These are phyloP conservation scores for Marronus borbonicus DNA, from an alignment of 2,888 invertebrate species.

Conservation along the genomic window DNA sequence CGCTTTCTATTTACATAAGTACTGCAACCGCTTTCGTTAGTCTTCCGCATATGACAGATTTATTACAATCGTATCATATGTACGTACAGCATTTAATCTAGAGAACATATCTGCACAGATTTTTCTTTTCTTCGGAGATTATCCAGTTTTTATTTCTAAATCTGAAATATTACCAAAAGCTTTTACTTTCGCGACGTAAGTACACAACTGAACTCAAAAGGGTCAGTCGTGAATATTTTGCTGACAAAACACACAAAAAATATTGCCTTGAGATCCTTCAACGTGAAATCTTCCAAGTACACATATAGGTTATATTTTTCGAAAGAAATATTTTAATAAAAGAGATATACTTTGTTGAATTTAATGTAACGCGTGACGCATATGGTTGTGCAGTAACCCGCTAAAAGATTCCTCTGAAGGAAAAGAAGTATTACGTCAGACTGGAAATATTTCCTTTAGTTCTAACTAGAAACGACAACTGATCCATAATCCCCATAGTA, in stretches of 20 bases:
- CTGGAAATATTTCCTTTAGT: too few relatives aligned
- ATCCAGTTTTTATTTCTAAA: conserved; percentile 13
- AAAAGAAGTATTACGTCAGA: too few relatives aligned
- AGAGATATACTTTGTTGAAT: too few relatives aligned
- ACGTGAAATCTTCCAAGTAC: conserved; percentile 13
- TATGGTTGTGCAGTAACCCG: too few relatives aligned
- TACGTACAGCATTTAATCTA: not conserved
- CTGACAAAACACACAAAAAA: not conserved
- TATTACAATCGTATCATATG: not conserved
- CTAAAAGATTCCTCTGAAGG: too few relatives aligned
- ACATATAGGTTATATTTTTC: not conserved
- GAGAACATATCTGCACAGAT: not conserved
- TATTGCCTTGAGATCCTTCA: not conserved
- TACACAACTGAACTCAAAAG: conserved; percentile 1
- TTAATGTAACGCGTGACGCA: too few relatives aligned
- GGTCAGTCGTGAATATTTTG: conserved; percentile 36
- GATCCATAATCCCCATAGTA: too few relatives aligned
- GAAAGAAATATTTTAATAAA: too few relatives aligned
- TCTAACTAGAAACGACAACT: too few relatives aligned
- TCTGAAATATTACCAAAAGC: conserved; percentile 42
- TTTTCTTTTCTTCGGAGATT: not conserved
- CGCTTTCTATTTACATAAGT: not conserved
- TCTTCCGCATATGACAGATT: not conserved
- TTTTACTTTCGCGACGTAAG: conserved; percentile 19
- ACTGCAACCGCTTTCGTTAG: not conserved